phyloP scores from a whole-genome alignment of 2,797 vertebrate species.

The Xerus rutilus region DNA sequence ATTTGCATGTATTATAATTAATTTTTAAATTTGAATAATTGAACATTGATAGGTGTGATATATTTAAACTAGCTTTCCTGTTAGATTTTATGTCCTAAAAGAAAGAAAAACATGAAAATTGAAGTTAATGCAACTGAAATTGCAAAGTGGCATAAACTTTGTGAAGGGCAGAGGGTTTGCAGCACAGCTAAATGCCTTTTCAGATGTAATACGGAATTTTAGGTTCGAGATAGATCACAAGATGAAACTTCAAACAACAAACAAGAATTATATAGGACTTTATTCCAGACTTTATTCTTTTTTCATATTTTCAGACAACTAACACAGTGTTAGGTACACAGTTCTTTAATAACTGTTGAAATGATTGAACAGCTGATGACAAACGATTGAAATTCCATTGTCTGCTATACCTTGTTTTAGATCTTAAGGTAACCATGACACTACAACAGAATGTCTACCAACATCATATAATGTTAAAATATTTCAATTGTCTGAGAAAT shows the following conservation, averaged over 20 bases:
- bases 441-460: neutral
- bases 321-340: neutral
- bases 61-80: conserved; percentile 74
- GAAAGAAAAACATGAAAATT: conserved; percentile 65
- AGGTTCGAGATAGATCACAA: neutral
- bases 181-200: neutral
- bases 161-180: neutral
- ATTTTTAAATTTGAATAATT: conserved; percentile 73
- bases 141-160: conserved; percentile 65
- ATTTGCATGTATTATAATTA: conserved; percentile 76
- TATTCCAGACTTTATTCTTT: neutral
- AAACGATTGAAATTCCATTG: neutral
- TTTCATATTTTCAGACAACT: neutral
- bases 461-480: neutral
- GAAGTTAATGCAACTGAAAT: conserved; percentile 7
- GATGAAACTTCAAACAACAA: neutral
- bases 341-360: neutral
- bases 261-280: neutral
- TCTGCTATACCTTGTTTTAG: neutral
- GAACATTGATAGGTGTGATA: conserved; percentile 53
- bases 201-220: neutral
- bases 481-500: neutral
- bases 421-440: neutral
- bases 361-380: neutral
- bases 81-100: conserved; percentile 64